Evolutionary conservation across 2,888 invertebrate species (phyloP), one percentile per base, ranked within the genome.

Genomic region (Brenthis daphne): DNA sequence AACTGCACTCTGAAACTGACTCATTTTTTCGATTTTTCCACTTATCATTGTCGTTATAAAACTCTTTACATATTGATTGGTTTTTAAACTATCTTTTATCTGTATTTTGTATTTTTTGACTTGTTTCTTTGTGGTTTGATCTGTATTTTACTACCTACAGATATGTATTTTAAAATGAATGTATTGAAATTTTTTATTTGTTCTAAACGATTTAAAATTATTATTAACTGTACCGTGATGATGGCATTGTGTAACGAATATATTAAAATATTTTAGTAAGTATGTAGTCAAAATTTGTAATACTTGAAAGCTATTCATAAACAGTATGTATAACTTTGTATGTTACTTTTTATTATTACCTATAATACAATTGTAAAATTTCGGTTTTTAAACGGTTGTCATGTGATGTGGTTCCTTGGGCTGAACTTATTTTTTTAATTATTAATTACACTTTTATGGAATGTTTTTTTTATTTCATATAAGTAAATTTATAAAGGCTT

Each of bases 1-100:
- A 89, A 90, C 89, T 86, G 90, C 91, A 91, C 92, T 89, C 86
- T 86, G 88, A 89, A 90, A 88, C 90, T 90, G 88, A 89, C 88
- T 90, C 90, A 87, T 85, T 80, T 78, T 48, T 79, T 77, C 77
- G 75, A 65, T 69, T 68, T 71, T 47, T 48, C 47, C 64, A 70
- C 57, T 60, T 70, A 61, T 68, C 64, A 63, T 73, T 68, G 64
- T 58, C 57, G 14, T 60, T 68, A 64, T 66, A 58, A 66, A 53
- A 53, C 24, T 64, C 53, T 43, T 64, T 57, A 58, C 57, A 67
- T 67, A 53, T 37, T 13, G 57, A 53, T 55, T 64, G 57, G 61
- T 56, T 60, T 65, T 65, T 57, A 47, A 54, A 55, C 16, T 53
- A 37, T 55, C 54, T 63, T 57, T 65, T 68, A 60, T 61, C n/a